A percentile compares a stretch with the other conserved stretches of the same genome.
Evolutionary conservation across 2,113 vertebrate genomes (phyloP).

Genomic region (Sphyrna mokarran): DNA sequence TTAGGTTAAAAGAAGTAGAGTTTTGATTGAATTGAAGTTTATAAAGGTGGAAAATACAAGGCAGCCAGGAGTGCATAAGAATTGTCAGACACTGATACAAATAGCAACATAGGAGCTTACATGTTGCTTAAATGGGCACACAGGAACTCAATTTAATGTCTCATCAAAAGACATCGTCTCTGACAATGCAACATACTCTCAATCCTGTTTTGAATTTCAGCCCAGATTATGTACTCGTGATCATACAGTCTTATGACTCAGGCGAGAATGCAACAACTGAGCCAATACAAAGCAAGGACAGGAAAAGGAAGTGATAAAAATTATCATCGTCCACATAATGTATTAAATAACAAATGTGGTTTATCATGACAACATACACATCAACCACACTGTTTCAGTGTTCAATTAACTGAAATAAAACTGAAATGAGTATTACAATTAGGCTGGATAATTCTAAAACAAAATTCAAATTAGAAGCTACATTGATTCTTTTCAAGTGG

Average conservation of each 20-base stretch:
- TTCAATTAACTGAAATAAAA: neutral
- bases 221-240: neutral
- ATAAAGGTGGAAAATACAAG: neutral
- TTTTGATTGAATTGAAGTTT: neutral
- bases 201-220: neutral
- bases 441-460: neutral
- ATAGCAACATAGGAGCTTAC: neutral
- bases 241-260: neutral
- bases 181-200: neutral
- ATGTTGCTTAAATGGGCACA: neutral
- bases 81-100: neutral
- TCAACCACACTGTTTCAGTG: neutral
- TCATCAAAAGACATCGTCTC: neutral
- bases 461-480: neutral
- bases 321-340: neutral
- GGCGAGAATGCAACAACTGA: neutral
- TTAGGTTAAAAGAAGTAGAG: neutral
- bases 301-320: neutral
- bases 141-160: neutral
- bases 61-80: neutral
- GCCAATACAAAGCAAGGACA: neutral
- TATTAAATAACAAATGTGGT: neutral
- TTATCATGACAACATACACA: neutral
- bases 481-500: neutral
- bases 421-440: slow-evolving; percentile 1